Evolutionary conservation across 2,888 invertebrate species (phyloP).

Genomic region (Odontothrips loti): DNA sequence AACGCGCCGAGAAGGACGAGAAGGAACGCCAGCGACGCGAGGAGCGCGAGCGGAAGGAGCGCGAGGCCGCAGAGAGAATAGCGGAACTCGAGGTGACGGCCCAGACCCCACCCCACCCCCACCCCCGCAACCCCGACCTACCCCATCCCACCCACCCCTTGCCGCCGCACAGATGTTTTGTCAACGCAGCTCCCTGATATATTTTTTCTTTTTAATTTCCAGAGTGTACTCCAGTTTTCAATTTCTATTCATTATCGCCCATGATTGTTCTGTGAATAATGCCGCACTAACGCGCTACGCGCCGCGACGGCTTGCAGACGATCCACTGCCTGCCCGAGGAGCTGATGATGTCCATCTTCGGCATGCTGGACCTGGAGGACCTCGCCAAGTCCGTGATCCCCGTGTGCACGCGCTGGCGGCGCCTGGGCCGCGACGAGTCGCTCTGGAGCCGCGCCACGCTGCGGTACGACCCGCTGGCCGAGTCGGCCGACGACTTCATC

Average conservation of each 20-base stretch:
- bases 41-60: background rate
- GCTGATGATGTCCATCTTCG: constrained; percentile 9
- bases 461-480: constrained; percentile 18
- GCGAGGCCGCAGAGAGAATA: background rate
- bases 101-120: too few relatives aligned
- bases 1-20: background rate
- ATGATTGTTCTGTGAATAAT: too few relatives aligned
- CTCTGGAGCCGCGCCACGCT: constrained; percentile 11
- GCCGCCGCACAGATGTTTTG: too few relatives aligned
- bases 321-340: constrained; percentile 19
- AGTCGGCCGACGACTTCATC: constrained; percentile 2
- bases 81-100: background rate
- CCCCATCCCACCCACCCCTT: too few relatives aligned
- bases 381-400: background rate
- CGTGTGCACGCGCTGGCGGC: constrained; percentile 1
- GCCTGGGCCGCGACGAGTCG: constrained; percentile 19
- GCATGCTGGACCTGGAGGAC: constrained; percentile 10
- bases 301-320: background rate
- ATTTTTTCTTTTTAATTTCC: too few relatives aligned
- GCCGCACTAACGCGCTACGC: background rate
- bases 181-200: too few relatives aligned
- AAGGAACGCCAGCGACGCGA: background rate
- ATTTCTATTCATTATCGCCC: too few relatives aligned
- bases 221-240: too few relatives aligned
- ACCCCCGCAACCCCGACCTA: too few relatives aligned